Base-by-base conservation (phyloP, 2,888 invertebrate species). In the Andrena dorsata region DNA sequence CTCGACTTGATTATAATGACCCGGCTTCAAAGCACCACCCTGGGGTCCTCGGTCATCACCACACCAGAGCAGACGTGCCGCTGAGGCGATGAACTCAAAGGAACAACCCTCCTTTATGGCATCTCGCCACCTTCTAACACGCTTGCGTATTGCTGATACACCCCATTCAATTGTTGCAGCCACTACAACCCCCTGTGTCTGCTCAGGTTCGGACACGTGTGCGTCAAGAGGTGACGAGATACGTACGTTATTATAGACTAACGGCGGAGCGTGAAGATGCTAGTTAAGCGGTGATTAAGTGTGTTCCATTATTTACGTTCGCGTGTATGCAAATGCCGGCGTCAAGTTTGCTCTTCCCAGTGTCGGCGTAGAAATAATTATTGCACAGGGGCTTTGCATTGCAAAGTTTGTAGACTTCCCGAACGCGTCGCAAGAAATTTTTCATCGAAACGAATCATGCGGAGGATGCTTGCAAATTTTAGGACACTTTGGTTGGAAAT, bases 1-100 rank as follows among this genome's bases (percentile, higher is more conserved):
- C 86, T 89, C 88, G 87, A 91, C 86, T 90, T 87, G 88, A 90
- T 91, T 90, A 91, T 90, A 90, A 90, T 89, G 89, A 90, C 82
- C 86, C 68, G 75, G 78, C 83, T 83, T 90, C 91, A 90, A 90
- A 91, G 91, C 88, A 66, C 47, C 63, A 82, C 69, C 80, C 83
- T 61, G 73, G 78, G 74, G 84, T 71, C 74, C 75, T 74, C 73
- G 81, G 84, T 83, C 77, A 73, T 82, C 77, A 68, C 72, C 82
- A 74, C 74, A 56, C 68, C 78, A 35, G 20, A 28, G 35, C 51
- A 49, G 77, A 58, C 60, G 69, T 32, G 76, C 64, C 23, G 53
- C 30, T 69, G 41, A 72, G 81, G 71, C 47, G 74, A 60, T 49
- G 53, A 53, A 75, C 79, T 87, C 87, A 87, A 87, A 87, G 87